phyloP scores from a whole-genome alignment of 2,888 invertebrate genomes.

The Bibio marci region DNA sequence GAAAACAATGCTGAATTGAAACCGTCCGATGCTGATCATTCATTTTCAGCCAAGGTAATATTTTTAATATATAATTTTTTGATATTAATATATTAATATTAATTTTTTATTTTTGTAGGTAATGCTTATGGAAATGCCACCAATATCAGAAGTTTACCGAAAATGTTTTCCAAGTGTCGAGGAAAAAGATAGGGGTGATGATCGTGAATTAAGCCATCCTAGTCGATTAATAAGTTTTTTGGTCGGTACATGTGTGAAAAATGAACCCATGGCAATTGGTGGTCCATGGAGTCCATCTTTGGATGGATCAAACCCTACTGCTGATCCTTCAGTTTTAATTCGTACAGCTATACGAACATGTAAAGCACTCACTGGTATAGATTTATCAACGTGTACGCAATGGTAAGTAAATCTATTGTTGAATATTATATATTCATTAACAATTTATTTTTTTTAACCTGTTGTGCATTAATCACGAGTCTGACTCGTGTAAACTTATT shows the following conservation, averaged over 20 bases:
- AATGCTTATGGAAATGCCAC: constrained; percentile 78
- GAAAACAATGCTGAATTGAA: constrained; percentile 55
- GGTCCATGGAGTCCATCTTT: constrained; percentile 93
- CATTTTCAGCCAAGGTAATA: constrained; percentile 78
- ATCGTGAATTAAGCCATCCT: constrained; percentile 68
- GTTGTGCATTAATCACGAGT: too few relatives aligned
- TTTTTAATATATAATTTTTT: too few relatives aligned
- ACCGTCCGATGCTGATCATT: constrained; percentile 81
- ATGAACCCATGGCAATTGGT: constrained; percentile 91
- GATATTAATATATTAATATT: too few relatives aligned
- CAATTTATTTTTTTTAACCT: too few relatives aligned
- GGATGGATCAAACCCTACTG: constrained; percentile 80
- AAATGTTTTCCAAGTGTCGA: constrained; percentile 58
- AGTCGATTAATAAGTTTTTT: constrained; percentile 78
- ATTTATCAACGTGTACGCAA: constrained; percentile 78
- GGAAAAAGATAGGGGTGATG: constrained; percentile 32
- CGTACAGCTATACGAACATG: constrained; percentile 88
- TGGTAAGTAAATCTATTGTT: constrained; percentile 81
- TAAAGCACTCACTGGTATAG: constrained; percentile 81
- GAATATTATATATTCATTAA: too few relatives aligned
- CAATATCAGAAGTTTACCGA: constrained; percentile 68
- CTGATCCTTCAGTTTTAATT: constrained; percentile 79
- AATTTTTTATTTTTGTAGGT: constrained; percentile 38
- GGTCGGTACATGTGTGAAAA: constrained; percentile 82
- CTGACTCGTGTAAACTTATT: too few relatives aligned